A percentile compares a stretch with the other conserved stretches of the same genome.
These are phyloP conservation scores for Leptoteleia sp. DNA, from an alignment of 1,140 invertebrate species.

Conservation along the genomic window DNA sequence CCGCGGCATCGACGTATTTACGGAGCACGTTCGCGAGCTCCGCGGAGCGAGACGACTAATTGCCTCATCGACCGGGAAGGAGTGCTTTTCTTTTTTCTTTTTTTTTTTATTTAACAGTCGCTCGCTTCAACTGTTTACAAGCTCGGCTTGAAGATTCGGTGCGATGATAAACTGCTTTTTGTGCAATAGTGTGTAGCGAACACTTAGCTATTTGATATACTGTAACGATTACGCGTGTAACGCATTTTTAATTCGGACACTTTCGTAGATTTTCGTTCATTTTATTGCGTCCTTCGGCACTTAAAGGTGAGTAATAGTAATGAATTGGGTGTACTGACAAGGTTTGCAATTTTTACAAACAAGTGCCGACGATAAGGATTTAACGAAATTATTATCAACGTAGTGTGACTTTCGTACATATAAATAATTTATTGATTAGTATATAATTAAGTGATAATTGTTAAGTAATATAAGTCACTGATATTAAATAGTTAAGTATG, in stretches of 20 bases:
- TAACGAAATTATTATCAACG: no score
- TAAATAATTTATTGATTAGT: no score
- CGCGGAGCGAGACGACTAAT: slow-evolving; percentile 36
- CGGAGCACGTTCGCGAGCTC: slow-evolving; percentile 53
- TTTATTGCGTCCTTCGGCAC: no score
- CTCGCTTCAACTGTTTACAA: not conserved
- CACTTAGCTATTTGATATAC: not conserved
- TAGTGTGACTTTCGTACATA: no score
- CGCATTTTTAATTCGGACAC: slow-evolving; percentile 6
- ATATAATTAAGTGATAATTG: no score
- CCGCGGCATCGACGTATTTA: slow-evolving; percentile 67
- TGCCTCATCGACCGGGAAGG: slow-evolving; percentile 13
- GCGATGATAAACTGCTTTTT: slow-evolving; percentile 6
- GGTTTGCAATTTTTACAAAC: no score
- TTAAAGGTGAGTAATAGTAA: no score
- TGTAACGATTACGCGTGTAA: slow-evolving; percentile 14
- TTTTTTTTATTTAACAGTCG: no score
- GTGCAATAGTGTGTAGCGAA: slow-evolving; percentile 6
- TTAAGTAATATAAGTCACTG: no score
- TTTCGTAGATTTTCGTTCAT: not conserved
- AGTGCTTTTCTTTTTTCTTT: not conserved
- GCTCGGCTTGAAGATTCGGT: not conserved
- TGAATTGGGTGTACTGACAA: no score
- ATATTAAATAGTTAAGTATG: no score
- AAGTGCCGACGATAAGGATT: no score